Evolutionary conservation across 2,113 vertebrate genomes (phyloP).

Genomic region (Percopsis transmontana): DNA sequence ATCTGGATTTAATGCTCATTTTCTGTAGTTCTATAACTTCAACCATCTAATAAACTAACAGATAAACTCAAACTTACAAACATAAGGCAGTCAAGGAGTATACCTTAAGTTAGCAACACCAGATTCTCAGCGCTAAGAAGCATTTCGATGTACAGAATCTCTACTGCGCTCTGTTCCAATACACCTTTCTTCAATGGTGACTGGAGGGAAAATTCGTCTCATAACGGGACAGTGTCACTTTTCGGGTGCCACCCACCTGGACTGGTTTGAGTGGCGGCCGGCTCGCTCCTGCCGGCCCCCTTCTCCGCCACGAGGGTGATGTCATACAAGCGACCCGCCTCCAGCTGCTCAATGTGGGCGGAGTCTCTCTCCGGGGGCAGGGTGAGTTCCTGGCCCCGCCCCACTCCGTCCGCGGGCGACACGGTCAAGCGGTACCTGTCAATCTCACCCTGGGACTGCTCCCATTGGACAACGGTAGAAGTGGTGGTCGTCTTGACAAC

Average conservation of each 20-base stretch:
- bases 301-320: conserved; percentile 71
- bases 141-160: too few species aligned
- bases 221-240: not conserved
- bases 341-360: conserved; percentile 69
- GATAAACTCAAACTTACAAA: too few species aligned
- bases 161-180: too few species aligned
- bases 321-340: conserved; percentile 71
- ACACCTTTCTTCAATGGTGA: too few species aligned
- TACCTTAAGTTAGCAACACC: too few species aligned
- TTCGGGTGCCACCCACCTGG: conserved; percentile 72
- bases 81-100: too few species aligned
- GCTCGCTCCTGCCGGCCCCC: conserved; percentile 62
- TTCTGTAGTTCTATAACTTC: not conserved
- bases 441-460: conserved; percentile 64
- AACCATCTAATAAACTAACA: not conserved
- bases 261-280: conserved; percentile 59
- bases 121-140: too few species aligned
- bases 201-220: too few species aligned
- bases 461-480: conserved; percentile 77
- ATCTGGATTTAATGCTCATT: conserved; percentile 1
- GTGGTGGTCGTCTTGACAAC: conserved; percentile 75
- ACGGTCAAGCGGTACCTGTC: conserved; percentile 74
- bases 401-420: conserved; percentile 50
- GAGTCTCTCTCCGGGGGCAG: conserved; percentile 63
- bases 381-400: conserved; percentile 50